Conservation (phyloP, 2,888 invertebrate species). For the Amphimallon solstitiale region DNA sequence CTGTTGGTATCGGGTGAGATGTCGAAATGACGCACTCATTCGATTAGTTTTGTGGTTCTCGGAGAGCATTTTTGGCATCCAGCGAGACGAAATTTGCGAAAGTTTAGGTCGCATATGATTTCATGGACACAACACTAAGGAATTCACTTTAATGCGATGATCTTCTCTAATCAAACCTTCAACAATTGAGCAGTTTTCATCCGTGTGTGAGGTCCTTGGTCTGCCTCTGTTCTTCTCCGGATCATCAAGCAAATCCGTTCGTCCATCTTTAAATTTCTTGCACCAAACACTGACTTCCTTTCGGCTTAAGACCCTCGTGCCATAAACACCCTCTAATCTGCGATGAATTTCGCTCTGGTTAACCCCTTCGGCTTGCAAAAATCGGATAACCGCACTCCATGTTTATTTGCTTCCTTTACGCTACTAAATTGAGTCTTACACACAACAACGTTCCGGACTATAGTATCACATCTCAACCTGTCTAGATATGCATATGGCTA, state of each 20-base stretch:
- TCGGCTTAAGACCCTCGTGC: conserved; percentile 26
- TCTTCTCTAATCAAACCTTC: too few relatives aligned
- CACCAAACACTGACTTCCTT: conserved; percentile 15
- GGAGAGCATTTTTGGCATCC: conserved; percentile 16
- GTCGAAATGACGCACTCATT: conserved; percentile 31
- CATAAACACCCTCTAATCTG: conserved; percentile 32
- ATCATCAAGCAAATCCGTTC: too few relatives aligned
- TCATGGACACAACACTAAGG: not conserved
- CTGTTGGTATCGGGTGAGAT: conserved; percentile 23
- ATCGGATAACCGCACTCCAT: not conserved
- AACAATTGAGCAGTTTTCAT: too few relatives aligned
- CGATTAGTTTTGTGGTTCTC: conserved; percentile 34
- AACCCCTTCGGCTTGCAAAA: conserved; percentile 31
- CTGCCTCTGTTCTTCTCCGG: too few relatives aligned
- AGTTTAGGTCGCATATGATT: conserved; percentile 7
- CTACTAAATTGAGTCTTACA: not conserved
- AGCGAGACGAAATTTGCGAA: not conserved
- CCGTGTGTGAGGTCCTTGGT: too few relatives aligned
- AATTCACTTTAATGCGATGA: too few relatives aligned
- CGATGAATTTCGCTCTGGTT: conserved; percentile 27
- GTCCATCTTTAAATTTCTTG: conserved; percentile 5
- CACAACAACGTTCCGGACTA: not conserved
- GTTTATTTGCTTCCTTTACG: too few relatives aligned
- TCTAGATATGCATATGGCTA: too few relatives aligned
- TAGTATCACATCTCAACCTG: too few relatives aligned